These are phyloP conservation scores for Paracyclopina nana DNA, from an alignment of 1,140 invertebrate genomes.

Conservation along the genomic window DNA sequence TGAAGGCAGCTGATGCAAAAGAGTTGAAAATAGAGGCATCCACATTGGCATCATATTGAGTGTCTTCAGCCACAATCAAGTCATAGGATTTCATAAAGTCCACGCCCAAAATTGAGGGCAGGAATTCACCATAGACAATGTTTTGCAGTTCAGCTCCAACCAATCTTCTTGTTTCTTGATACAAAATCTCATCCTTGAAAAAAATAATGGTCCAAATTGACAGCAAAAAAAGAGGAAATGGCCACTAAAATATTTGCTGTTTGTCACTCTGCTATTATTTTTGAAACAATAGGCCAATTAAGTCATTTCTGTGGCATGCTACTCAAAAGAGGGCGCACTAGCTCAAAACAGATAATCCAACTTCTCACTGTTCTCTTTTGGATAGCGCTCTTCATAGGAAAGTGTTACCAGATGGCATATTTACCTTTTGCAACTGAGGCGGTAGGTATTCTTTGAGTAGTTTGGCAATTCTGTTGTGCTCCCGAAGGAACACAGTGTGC, in stretches of 20 bases:
- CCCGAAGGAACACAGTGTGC: conserved; percentile 36
- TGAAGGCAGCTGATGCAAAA: conserved; percentile 22
- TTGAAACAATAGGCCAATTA: neutral
- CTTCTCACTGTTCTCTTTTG: no score
- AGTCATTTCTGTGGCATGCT: neutral
- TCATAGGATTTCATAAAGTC: conserved; percentile 22
- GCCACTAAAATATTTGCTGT: no score
- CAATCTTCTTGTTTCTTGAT: conserved; percentile 20
- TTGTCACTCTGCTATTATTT: neutral
- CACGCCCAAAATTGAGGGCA: conserved; percentile 38
- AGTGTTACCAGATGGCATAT: no score
- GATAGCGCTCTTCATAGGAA: no score
- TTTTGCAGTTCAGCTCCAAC: conserved; percentile 21
- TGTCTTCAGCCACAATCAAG: conserved; percentile 29
- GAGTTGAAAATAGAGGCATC: conserved; percentile 19
- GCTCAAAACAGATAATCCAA: neutral
- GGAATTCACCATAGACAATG: conserved; percentile 20
- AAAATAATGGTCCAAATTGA: no score
- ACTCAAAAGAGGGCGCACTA: neutral
- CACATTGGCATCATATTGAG: conserved; percentile 23
- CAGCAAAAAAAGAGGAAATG: no score
- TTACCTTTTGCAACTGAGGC: neutral
- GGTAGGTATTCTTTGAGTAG: conserved; percentile 22
- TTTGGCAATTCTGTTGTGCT: conserved; percentile 34
- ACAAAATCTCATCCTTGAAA: conserved; percentile 26